Evolutionary conservation across 2,113 vertebrate species (phyloP).

Genomic region (Casuarius casuarius): DNA sequence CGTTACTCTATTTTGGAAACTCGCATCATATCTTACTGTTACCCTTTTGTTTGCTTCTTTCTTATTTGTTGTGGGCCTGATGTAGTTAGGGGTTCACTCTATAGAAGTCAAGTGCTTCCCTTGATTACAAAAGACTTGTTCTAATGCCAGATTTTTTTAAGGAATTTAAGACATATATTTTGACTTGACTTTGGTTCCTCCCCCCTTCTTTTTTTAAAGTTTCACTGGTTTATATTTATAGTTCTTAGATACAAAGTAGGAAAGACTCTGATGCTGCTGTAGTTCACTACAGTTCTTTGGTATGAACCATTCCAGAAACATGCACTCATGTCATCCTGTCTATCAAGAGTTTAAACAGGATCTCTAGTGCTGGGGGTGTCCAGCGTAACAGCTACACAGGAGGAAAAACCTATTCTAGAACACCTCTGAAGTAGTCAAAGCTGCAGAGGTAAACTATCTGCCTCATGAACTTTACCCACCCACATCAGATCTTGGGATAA

Average conservation of each 20-base stretch:
- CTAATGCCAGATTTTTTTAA: neutral
- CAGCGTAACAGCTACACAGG: neutral
- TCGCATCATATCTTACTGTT: slow-evolving; percentile 10
- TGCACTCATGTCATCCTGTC: neutral
- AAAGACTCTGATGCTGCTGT: slow-evolving; percentile 43
- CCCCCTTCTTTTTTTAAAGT: neutral
- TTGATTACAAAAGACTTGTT: neutral
- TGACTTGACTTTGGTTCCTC: neutral
- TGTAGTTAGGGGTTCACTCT: neutral
- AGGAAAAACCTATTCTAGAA: neutral
- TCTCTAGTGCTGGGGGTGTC: neutral
- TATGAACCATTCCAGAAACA: slow-evolving; percentile 48
- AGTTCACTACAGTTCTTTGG: slow-evolving; percentile 11
- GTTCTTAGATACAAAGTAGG: slow-evolving; percentile 31
- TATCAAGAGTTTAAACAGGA: slow-evolving; percentile 43
- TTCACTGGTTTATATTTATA: slow-evolving; percentile 41
- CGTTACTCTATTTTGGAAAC: slow-evolving; percentile 41
- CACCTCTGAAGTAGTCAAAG: neutral
- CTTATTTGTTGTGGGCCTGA: neutral
- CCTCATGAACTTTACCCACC: neutral
- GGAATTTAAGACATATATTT: neutral
- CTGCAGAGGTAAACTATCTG: neutral
- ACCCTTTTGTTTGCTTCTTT: neutral
- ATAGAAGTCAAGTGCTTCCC: neutral
- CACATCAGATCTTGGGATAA: neutral